These are phyloP conservation scores for Meloidogyne floridensis DNA, from an alignment of 1,140 invertebrate species.

Conservation along the genomic window DNA sequence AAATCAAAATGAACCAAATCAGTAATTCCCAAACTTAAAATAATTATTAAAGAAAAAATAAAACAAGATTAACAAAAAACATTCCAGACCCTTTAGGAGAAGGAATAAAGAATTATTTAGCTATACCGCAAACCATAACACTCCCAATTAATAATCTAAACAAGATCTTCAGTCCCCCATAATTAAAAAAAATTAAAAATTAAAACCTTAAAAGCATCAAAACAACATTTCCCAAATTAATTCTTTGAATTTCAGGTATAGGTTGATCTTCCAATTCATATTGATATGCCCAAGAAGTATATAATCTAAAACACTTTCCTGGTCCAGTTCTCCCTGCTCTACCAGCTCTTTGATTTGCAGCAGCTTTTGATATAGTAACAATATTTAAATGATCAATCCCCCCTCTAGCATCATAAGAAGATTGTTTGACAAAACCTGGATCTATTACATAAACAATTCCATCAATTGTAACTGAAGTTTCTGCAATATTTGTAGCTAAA, in stretches of 20 bases:
- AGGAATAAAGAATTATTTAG: too few species aligned
- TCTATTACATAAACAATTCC: conserved; percentile 99
- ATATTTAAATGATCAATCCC: conserved; percentile 98
- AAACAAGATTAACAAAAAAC: background rate
- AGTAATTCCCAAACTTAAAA: conserved; percentile 85
- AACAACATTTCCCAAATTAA: conserved; percentile 96
- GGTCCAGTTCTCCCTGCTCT: conserved; percentile 81
- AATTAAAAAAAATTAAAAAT: conserved; percentile 75
- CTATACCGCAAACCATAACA: too few species aligned
- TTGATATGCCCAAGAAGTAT: conserved; percentile 94
- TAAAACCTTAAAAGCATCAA: conserved; percentile 92
- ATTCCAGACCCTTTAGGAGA: too few species aligned
- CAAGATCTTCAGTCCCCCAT: background rate
- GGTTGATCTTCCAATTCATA: conserved; percentile 97
- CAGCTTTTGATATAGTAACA: conserved; percentile 94
- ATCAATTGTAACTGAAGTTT: conserved; percentile 95
- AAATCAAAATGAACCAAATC: conserved; percentile 98
- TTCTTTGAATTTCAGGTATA: conserved; percentile 94
- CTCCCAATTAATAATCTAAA: too few species aligned
- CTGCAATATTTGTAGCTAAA: conserved; percentile 94
- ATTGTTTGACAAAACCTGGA: conserved; percentile 96
- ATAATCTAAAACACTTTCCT: conserved; percentile 95
- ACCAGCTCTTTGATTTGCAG: conserved; percentile 89
- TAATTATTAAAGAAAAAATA: background rate
- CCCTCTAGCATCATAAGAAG: conserved; percentile 95